Evolutionary conservation across 2,797 vertebrate genomes (phyloP).

Genomic region (Babyrousa celebensis): DNA sequence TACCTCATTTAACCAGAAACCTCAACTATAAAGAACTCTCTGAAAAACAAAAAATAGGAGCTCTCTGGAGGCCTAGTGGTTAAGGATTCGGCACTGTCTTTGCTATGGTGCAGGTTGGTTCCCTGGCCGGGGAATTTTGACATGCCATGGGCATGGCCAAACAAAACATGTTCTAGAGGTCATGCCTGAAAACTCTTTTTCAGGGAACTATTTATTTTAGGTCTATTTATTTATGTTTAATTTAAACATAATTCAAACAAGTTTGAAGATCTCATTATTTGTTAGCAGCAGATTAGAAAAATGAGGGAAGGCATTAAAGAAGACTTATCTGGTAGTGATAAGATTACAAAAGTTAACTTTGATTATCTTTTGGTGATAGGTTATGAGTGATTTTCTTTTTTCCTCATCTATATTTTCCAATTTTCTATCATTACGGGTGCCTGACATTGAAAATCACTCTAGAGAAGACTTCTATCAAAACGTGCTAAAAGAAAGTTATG

Average conservation of each 20-base stretch:
- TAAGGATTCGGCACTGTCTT: too few species aligned
- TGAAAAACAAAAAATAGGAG: not conserved
- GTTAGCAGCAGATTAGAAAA: not conserved
- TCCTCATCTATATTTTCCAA: constrained; percentile 15
- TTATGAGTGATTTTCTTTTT: constrained; percentile 46
- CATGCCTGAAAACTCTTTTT: not conserved
- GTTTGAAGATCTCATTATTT: not conserved
- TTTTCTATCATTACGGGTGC: not conserved
- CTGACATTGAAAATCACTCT: constrained; percentile 7
- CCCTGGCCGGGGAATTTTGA: too few species aligned
- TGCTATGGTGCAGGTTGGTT: too few species aligned
- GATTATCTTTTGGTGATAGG: not conserved
- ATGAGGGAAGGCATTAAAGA: not conserved
- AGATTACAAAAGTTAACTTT: constrained; percentile 41
- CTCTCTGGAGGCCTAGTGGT: too few species aligned
- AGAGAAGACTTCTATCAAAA: constrained; percentile 51
- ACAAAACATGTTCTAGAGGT: not conserved
- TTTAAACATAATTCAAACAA: constrained; percentile 66
- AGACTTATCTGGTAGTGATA: not conserved
- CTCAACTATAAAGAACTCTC: constrained; percentile 5
- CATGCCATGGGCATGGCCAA: too few species aligned
- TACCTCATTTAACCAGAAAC: constrained; percentile 44
- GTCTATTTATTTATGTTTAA: constrained; percentile 53
- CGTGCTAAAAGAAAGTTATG: not conserved
- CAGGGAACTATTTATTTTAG: not conserved